Conservation (phyloP, 2,797 vertebrate genomes). For the Mormyrops attenuatus region DNA sequence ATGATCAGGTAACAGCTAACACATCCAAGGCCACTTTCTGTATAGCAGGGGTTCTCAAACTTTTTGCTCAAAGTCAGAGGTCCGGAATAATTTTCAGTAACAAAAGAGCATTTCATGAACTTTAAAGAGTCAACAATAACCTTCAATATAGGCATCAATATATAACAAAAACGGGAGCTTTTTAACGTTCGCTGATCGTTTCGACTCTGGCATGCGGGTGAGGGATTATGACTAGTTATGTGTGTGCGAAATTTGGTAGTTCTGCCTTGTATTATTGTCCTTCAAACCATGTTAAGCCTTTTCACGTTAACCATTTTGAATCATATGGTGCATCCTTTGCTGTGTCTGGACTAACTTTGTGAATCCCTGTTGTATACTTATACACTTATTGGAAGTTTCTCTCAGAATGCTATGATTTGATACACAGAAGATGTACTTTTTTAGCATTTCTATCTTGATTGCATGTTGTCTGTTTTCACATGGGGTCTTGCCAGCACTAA, state of each 20-base stretch:
- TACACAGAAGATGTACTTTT: not conserved
- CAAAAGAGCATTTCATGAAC: not conserved
- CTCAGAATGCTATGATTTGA: not conserved
- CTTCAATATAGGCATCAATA: not conserved
- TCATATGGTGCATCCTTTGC: not conserved
- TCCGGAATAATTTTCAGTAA: not conserved
- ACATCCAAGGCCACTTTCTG: not conserved
- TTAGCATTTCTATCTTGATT: not conserved
- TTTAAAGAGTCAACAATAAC: not conserved
- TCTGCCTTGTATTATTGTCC: not conserved
- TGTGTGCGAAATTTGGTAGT: not conserved
- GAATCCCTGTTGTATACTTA: not conserved
- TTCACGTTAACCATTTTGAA: not conserved
- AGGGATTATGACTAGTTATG: not conserved
- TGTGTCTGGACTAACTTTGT: not conserved
- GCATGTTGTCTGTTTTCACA: not conserved
- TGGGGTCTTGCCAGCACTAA: not conserved
- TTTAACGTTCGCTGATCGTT: not conserved
- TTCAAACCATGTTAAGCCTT: not conserved
- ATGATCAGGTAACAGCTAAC: not conserved
- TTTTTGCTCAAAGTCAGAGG: not conserved
- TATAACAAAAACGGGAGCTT: not conserved
- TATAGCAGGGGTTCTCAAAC: not conserved
- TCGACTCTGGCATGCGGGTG: not conserved
- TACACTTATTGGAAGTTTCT: not conserved